phyloP scores from a whole-genome alignment of 2,113 vertebrate species.

The Xenopus laevis region DNA sequence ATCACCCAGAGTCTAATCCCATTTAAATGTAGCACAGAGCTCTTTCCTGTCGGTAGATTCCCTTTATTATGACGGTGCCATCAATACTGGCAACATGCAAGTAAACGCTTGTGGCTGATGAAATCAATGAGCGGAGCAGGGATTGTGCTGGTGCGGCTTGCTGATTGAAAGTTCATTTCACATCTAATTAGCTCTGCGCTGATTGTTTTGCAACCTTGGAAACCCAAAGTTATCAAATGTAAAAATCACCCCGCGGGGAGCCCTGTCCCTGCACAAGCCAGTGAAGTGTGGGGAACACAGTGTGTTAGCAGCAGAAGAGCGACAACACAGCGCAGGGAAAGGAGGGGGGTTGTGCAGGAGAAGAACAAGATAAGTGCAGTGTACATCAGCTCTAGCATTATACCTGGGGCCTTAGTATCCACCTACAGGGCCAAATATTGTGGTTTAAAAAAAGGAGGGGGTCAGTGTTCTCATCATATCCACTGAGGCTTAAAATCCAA shows the following conservation, averaged over 20 bases:
- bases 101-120: background rate
- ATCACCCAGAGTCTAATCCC: no score
- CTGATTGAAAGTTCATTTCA: conserved; percentile 34
- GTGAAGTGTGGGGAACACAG: background rate
- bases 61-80: no score
- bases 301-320: background rate
- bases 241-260: conserved; percentile 21
- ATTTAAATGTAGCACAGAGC: no score
- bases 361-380: no score
- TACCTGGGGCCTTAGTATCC: no score
- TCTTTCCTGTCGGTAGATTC: no score
- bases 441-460: no score
- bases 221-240: conserved; percentile 23
- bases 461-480: no score
- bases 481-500: no score
- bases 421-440: no score
- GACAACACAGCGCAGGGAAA: background rate
- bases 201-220: conserved; percentile 24
- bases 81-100: no score
- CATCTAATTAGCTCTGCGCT: conserved; percentile 39
- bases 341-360: background rate
- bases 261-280: background rate
- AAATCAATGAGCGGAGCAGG: conserved; percentile 14
- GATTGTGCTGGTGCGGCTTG: conserved; percentile 16
- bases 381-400: no score